Base-by-base conservation (phyloP, 2,113 vertebrate species). In the Pelecanoides urinatrix region DNA sequence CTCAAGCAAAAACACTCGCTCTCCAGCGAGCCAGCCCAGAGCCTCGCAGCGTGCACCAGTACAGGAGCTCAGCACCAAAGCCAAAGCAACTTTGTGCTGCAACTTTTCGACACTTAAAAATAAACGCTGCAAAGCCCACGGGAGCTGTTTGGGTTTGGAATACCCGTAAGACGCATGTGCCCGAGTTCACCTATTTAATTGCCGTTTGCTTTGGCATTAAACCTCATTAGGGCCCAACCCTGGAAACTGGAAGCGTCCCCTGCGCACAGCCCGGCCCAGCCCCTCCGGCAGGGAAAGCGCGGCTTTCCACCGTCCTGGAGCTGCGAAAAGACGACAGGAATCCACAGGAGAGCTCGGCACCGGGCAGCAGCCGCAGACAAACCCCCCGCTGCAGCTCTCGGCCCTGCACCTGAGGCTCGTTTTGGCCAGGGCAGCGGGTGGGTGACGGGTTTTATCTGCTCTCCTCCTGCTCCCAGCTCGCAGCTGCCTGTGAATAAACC, bases 141-240 rank as follows among this genome's bases (percentile, higher is more conserved):
- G 58, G 52, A 40, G n/a, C 58, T 13, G 2, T n/a, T 22, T 3
- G 22, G 42, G 47, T 20, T n/a, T 44, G 29, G 86, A 15, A 42
- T 38, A 27, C 2, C 2, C 2, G 2, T 2, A 11, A 16, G 12
- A 5, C 0, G 2, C 38, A 1, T 11, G 3, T 2, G 26, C 12
- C 59, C 0, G 9, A 38, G 27, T 17, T 66, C 66, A 66, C 29
- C 65, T 29, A 6, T 13, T 53, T 4, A 15, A 32, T 3, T 13
- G 3, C 8, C 9, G 1, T 23, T 66, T 44, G 63, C 32, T 75
- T 71, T 36, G 62, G 32, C 22, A 7, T 38, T 38, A 26, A 59
- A 30, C 14, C 9, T 0, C 25, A 4, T 34, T 25, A 45, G 32
- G 23, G 2, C 65, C n/a, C 63, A 49, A 7, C 32, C 67, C 47